phyloP scores from a whole-genome alignment of 2,113 vertebrate genomes.

The Emberiza fucata region DNA sequence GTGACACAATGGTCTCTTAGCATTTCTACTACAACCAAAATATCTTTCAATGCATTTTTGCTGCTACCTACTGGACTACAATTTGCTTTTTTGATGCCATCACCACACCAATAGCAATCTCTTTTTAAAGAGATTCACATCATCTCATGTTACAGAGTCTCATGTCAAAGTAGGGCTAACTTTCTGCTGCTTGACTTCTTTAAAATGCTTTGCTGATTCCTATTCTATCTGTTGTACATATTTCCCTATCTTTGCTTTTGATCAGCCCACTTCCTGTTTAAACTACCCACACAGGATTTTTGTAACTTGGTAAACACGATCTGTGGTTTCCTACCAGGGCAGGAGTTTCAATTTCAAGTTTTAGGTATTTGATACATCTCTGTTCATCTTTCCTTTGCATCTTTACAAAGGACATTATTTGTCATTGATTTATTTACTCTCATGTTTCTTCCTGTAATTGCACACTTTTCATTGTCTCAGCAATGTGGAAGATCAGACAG shows the following conservation, averaged over 20 bases:
- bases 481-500: neutral
- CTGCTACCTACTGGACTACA: neutral
- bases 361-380: neutral
- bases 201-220: neutral
- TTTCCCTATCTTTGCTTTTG: constrained; percentile 39
- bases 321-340: constrained; percentile 26
- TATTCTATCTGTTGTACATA: neutral
- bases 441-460: neutral
- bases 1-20: neutral
- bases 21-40: neutral
- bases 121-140: neutral
- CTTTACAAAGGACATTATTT: neutral
- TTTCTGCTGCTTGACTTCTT: neutral
- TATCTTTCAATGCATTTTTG: neutral
- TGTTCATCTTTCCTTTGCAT: neutral
- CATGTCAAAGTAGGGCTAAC: neutral
- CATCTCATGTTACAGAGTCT: neutral
- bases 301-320: constrained; percentile 19
- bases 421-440: neutral
- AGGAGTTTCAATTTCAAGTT: neutral
- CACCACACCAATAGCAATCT: neutral
- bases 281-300: constrained; percentile 10
- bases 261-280: constrained; percentile 54
- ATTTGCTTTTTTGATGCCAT: neutral
- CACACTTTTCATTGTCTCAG: neutral